Conservation (phyloP, 2,797 vertebrate species). For the Todus mexicanus region DNA sequence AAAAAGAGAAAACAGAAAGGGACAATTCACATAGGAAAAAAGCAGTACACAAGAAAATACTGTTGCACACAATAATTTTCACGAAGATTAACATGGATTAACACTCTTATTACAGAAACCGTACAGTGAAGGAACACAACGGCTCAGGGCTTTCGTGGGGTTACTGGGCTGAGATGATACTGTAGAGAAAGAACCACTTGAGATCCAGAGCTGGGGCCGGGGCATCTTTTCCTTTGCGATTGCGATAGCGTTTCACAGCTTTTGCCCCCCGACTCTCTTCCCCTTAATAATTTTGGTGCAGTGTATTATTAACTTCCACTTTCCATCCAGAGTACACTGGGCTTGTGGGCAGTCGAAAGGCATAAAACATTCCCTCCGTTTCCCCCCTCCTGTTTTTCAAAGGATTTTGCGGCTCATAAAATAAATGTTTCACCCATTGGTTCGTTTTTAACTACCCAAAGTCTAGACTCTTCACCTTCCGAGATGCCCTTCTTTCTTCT, state of each 20-base stretch:
- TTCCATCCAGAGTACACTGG: conserved; percentile 54
- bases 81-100: conserved; percentile 91
- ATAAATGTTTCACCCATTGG: neutral
- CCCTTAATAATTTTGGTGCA: conserved; percentile 40
- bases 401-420: conserved; percentile 31
- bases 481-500: conserved; percentile 43
- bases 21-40: conserved; percentile 77
- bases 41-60: conserved; percentile 91
- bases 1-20: conserved; percentile 61
- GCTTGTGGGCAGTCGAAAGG: conserved; percentile 47
- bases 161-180: conserved; percentile 82
- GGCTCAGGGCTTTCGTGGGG: conserved; percentile 81
- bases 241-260: neutral
- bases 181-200: conserved; percentile 58
- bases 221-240: conserved; percentile 24
- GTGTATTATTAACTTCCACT: conserved; percentile 53
- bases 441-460: neutral
- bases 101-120: conserved; percentile 87
- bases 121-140: conserved; percentile 84
- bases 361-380: conserved; percentile 42
- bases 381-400: conserved; percentile 7
- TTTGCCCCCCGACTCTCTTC: neutral
- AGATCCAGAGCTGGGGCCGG: conserved; percentile 42
- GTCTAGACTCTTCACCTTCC: conserved; percentile 46
- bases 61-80: conserved; percentile 89